Conservation (phyloP, 2,797 vertebrate species). For the Caiman crocodilus region DNA sequence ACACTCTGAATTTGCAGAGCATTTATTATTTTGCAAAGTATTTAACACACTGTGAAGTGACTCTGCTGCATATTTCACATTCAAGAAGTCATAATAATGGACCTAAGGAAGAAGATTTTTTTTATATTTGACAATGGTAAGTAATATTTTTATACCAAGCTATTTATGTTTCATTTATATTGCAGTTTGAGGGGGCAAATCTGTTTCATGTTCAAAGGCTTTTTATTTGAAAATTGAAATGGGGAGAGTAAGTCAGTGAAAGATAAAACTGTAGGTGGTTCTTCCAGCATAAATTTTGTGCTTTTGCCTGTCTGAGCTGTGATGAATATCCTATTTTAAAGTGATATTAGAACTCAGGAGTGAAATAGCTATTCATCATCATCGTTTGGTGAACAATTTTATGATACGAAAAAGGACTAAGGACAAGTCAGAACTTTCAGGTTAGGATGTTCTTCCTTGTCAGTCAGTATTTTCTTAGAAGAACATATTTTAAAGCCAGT, state of each 20-base stretch:
- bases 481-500: neutral
- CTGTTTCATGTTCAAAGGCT: conserved; percentile 23
- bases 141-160: conserved; percentile 64
- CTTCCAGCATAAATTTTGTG: neutral
- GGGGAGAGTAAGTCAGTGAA: neutral
- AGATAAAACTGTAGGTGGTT: neutral
- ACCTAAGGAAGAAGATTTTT: conserved; percentile 72
- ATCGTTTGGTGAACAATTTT: neutral
- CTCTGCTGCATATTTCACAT: neutral
- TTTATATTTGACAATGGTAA: conserved; percentile 77
- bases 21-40: conserved; percentile 41
- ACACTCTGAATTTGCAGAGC: conserved; percentile 42
- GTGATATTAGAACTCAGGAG: neutral
- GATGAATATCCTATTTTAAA: neutral
- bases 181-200: conserved; percentile 28
- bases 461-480: neutral
- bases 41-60: neutral
- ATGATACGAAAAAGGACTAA: neutral
- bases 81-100: conserved; percentile 43
- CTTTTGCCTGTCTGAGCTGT: conserved; percentile 3
- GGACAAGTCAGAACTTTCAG: neutral
- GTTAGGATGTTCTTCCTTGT: neutral
- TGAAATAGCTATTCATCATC: neutral
- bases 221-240: conserved; percentile 46
- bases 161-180: conserved; percentile 4